Conservation (phyloP, 2,113 vertebrate species). For the Andinoacara biseriatus region DNA sequence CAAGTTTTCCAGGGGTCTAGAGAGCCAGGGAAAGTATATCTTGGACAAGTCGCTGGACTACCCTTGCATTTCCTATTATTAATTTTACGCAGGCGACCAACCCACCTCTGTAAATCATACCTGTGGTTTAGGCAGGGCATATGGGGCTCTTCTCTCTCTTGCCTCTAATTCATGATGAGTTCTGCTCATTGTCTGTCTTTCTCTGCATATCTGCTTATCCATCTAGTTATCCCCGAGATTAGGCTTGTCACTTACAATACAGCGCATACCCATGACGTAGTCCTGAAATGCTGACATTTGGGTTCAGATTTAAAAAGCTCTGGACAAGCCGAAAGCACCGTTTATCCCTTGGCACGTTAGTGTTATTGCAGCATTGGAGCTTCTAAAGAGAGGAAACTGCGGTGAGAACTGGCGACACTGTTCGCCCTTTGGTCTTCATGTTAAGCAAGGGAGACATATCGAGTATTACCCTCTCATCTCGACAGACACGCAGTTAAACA, state of each 20-base stretch:
- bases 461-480: constrained; percentile 35
- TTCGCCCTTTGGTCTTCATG: constrained; percentile 45
- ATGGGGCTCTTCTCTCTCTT: constrained; percentile 35
- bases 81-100: constrained; percentile 74
- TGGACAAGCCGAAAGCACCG: constrained; percentile 15
- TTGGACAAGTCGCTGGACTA: constrained; percentile 76
- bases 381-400: constrained; percentile 65
- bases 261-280: background rate
- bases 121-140: constrained; percentile 72
- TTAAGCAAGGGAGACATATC: constrained; percentile 33
- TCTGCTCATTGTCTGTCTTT: constrained; percentile 49
- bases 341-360: constrained; percentile 27
- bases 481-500: constrained; percentile 1
- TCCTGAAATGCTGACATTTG: background rate
- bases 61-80: constrained; percentile 80
- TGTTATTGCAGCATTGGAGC: constrained; percentile 61
- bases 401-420: constrained; percentile 50
- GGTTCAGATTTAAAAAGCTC: constrained; percentile 21
- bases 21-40: constrained; percentile 76
- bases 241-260: constrained; percentile 30
- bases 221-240: constrained; percentile 28
- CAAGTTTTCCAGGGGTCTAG: constrained; percentile 75
- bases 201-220: constrained; percentile 15
- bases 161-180: constrained; percentile 29
- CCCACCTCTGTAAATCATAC: constrained; percentile 77